These are phyloP conservation scores for Hyla sarda DNA, from an alignment of 2,113 vertebrate species.

Conservation along the genomic window DNA sequence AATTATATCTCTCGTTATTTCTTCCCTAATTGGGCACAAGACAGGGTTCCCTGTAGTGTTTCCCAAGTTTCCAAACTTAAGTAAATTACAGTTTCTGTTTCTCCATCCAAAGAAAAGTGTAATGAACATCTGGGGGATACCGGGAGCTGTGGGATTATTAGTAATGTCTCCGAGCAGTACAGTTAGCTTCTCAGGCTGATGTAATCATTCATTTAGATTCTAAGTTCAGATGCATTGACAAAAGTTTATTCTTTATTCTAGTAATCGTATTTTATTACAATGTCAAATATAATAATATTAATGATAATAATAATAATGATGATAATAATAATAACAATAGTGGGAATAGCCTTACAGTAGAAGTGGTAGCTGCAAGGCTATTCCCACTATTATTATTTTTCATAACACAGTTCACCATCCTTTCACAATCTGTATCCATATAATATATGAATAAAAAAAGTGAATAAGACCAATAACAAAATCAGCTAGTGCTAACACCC, in stretches of 20 bases:
- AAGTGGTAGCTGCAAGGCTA: too few species aligned
- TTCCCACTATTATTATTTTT: too few species aligned
- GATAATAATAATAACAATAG: too few species aligned
- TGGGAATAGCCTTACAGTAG: too few species aligned
- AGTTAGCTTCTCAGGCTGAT: not conserved
- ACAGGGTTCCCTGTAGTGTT: not conserved
- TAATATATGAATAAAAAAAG: too few species aligned
- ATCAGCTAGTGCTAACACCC: too few species aligned
- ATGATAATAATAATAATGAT: too few species aligned
- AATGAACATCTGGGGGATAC: slow-evolving; percentile 15
- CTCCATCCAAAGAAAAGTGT: not conserved
- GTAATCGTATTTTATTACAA: not conserved
- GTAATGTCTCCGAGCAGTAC: not conserved
- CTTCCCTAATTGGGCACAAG: not conserved
- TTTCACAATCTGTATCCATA: too few species aligned
- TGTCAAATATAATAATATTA: not conserved
- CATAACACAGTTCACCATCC: too few species aligned
- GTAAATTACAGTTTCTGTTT: not conserved
- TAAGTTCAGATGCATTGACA: not conserved
- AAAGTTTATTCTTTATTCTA: not conserved
- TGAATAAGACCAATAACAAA: too few species aligned
- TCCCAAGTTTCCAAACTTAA: not conserved
- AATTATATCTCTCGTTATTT: slow-evolving; percentile 13
- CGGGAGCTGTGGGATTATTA: slow-evolving; percentile 6
- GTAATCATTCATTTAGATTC: not conserved